Base-by-base conservation (phyloP, 2,888 invertebrate species). In the Ferrisia virgata region DNA sequence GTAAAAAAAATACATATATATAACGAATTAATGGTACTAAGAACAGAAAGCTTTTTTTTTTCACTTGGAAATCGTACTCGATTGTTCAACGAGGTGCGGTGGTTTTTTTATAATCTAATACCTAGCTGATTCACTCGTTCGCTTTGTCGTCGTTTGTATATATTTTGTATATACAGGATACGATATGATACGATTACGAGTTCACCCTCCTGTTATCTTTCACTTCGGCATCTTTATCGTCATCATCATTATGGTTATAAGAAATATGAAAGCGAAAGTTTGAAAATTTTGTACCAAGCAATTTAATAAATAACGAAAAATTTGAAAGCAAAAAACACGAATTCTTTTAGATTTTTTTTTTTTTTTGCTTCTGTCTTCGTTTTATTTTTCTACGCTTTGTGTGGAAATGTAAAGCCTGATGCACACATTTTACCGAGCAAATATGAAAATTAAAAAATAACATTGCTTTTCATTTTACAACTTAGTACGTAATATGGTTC, bases 361-460 rank as follows among this genome's bases (percentile, higher is more conserved):
- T 2, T n/a, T 5, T 5, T 6, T 6, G 5, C 8, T 11, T 22
- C 53, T n/a, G 2, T 11, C 11, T 40, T 40, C 40, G 6, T 11
- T 40, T 40, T 40, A 11, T 40, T 40, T 13, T 40, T 13, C 28
- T 64, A 2, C 33, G 31, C 11, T 69, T 9, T 28, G 28, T 28
- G 18, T 36, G 15, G n/a, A 76, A 76, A 76, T 36, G 11, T 22
- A n/a, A n/a, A n/a, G n/a, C n/a, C n/a, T 47, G 13, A 6, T n/a
- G 47, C 18, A 2, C 2, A n/a, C n/a, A n/a, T 5, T n/a, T n/a
- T 22, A 76, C 72, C 36, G 18, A n/a, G 36, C 72, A 28, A 76
- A 76, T 76, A 76, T 76, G 25, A 76, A 76, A 76, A 76, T 76
- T 76, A 76, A 76, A 76, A 76, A 76, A 76, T 76, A 76, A 76